Evolutionary conservation across 2,797 vertebrate species (phyloP), one percentile per base, ranked within the genome.

Genomic region (Pseudochaenichthys georgianus): DNA sequence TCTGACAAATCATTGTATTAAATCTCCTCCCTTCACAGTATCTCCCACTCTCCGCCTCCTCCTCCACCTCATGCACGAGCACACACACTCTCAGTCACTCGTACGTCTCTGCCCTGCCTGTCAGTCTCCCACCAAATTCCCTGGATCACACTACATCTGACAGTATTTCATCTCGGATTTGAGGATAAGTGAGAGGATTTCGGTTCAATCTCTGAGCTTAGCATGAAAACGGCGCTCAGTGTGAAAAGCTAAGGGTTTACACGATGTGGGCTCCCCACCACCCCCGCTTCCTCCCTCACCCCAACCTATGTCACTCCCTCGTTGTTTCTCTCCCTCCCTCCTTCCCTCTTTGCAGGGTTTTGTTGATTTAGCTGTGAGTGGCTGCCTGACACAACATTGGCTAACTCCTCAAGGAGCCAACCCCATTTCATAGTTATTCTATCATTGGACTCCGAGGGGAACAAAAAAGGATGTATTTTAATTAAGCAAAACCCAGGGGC

Each of bases 111-210:
- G 45, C 59, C 68, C 67, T 63, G 73, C 51, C 83, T 81, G 88
- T 89, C 93, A 83, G 83, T 89, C 85, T 86, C 50, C 60, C 64
- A 78, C 78, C 82, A 82, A 87, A 91, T 78, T 84, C 86, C 86
- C 76, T 54, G 86, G 93, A 94, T 94, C 93, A 91, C 88, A 90
- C 75, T 89, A 92, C 91, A 94, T 94, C 93, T 93, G 92, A 95
- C 92, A 94, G 91, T 94, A 91, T 93, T 95, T 95, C 93, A 91
- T 93, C 92, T 93, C 66, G 94, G 94, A 94, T 95, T 93, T 94
- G 88, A 83, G 89, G 94, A 93, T 94, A 93, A 95, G 92, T 80
- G 88, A 82, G 83, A 89, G 94, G 94, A 94, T 95, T 94, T 93
- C 82, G 64, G 84, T 86, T 92, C 88, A 92, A 92, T 90, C 89